Conservation (phyloP, 2,113 vertebrate genomes). For the Heterotis niloticus region DNA sequence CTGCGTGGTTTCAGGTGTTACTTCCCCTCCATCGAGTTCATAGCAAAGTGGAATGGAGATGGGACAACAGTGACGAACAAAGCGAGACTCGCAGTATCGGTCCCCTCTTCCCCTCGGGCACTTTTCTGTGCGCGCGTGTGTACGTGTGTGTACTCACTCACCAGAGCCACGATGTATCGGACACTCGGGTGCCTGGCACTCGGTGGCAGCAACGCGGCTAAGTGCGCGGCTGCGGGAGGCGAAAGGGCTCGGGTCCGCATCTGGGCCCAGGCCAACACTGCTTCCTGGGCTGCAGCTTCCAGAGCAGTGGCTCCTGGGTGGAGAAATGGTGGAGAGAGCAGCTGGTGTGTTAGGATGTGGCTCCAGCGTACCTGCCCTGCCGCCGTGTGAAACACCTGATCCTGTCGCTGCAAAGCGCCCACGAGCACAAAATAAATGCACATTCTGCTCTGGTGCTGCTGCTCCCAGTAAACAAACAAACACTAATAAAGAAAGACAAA, state of each 20-base stretch:
- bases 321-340: background rate
- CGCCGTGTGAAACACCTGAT: background rate
- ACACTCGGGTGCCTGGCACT: constrained; percentile 55
- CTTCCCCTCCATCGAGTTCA: constrained; percentile 50
- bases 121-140: background rate
- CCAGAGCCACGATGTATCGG: constrained; percentile 59
- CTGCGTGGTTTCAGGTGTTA: constrained; percentile 38
- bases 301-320: constrained; percentile 39
- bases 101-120: too few relatives aligned
- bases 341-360: background rate
- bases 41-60: constrained; percentile 33
- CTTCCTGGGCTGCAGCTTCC: constrained; percentile 32
- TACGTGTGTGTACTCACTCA: constrained; percentile 29
- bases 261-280: constrained; percentile 41
- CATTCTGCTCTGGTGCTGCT: too few relatives aligned
- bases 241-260: constrained; percentile 37
- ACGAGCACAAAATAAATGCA: too few relatives aligned
- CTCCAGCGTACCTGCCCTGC: too few relatives aligned
- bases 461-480: too few relatives aligned
- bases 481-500: too few relatives aligned
- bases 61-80: background rate
- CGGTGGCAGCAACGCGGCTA: constrained; percentile 37
- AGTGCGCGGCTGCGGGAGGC: too few relatives aligned
- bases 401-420: too few relatives aligned
- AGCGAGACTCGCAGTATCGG: too few relatives aligned